Evolutionary conservation across 2,113 vertebrate genomes (phyloP).

Genomic region (Macroglossus sobrinus): DNA sequence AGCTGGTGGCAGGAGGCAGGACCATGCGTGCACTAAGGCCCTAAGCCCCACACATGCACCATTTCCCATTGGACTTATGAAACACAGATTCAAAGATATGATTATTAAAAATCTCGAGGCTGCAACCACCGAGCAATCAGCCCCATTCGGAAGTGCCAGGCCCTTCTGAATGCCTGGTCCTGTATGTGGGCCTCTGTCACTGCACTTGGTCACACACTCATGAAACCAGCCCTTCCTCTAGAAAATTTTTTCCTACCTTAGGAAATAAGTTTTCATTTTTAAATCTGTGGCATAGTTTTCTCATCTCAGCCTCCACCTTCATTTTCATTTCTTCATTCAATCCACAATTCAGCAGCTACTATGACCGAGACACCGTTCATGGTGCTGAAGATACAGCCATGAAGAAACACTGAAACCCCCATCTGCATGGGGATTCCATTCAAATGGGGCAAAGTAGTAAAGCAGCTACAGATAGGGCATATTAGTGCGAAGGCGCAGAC

Average conservation of each 20-base stretch:
- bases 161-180: too few relatives aligned
- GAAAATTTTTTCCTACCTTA: background rate
- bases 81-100: background rate
- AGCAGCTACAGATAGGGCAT: fast-evolving
- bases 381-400: background rate
- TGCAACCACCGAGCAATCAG: background rate
- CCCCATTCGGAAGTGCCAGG: background rate
- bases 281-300: background rate
- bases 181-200: fast-evolving
- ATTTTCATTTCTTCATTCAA: background rate
- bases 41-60: fast-evolving
- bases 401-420: background rate
- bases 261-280: background rate
- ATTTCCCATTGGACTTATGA: background rate
- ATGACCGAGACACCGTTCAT: background rate
- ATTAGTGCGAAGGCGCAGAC: background rate
- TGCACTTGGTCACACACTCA: fast-evolving
- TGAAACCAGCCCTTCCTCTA: background rate
- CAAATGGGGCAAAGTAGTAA: background rate
- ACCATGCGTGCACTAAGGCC: background rate
- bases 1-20: background rate
- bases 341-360: background rate
- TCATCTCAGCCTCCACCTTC: background rate
- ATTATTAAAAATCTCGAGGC: background rate
- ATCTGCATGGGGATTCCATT: background rate